Evolutionary conservation across 2,113 vertebrate genomes (phyloP), one percentile per base, ranked within the genome.

Genomic region (Tautogolabrus adspersus): DNA sequence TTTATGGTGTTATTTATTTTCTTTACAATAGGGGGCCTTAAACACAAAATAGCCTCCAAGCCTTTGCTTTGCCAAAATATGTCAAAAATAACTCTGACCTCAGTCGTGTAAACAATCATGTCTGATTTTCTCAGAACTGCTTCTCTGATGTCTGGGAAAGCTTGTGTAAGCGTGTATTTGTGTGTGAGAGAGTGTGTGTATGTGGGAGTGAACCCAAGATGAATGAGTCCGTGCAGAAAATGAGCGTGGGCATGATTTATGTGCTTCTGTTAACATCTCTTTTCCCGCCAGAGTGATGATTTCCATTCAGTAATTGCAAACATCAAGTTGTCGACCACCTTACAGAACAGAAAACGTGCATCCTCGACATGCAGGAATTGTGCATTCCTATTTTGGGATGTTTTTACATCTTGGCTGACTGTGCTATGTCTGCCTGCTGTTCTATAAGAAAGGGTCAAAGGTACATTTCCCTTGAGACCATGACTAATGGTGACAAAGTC

Each of bases 61-160:
- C 34, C 54, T 42, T 66, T 65, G 70, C 66, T 30, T 75, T 62
- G 83, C 75, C 84, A 90, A 87, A 93, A 86, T 81, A 86, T 70
- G 76, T 79, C 87, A 77, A 88, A 91, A 93, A 93, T 93, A 93
- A 85, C 88, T 91, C 72, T 80, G 88, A 92, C 66, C 72, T 57
- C 77, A 82, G 70, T 93, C 72, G 52, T 90, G 72, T 87, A 93
- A 94, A 94, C 91, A 94, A 30, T 75, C 61, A 49, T 85, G 77
- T 63, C 81, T 46, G 22, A 76, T 81, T 84, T 90, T 88, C 80
- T 90, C 79, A 89, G 81, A 88, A 83, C 37, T 57, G 60, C 63
- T 61, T 60, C 54, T 82, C 64, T 82, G 77, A 88, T 72, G 88
- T 87, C 88, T 93, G 88, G 89, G 88, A 93, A 92, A 79, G 70